A percentile compares a stretch with the other conserved stretches of the same genome.
Conservation (phyloP, 2,888 invertebrate species). For the Lepidocyrtinus sp. region DNA sequence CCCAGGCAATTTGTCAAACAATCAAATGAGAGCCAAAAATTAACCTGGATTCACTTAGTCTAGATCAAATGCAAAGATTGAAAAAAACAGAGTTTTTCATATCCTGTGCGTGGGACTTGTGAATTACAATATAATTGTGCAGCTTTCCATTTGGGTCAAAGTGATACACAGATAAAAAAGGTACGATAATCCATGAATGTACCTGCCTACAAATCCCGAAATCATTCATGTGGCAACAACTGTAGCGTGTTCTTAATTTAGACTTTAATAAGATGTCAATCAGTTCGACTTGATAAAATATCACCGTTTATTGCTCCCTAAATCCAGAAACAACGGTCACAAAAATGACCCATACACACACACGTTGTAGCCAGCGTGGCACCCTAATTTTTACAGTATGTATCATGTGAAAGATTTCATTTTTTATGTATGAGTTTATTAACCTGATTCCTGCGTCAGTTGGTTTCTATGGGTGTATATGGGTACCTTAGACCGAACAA, state of each 20-base stretch:
- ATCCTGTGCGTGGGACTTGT: background rate
- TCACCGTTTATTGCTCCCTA: background rate
- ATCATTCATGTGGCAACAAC: conserved; percentile 1
- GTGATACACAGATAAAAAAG: background rate
- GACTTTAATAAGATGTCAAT: background rate
- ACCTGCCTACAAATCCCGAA: background rate
- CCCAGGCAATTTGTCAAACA: background rate
- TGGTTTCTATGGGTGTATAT: too few species aligned
- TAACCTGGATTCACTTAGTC: background rate
- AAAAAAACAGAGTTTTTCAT: too few species aligned
- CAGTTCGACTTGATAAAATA: background rate
- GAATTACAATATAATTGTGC: background rate
- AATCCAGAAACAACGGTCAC: too few species aligned
- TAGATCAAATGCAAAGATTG: background rate
- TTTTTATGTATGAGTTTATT: background rate
- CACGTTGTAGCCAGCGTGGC: conserved; percentile 6
- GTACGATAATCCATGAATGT: conserved; percentile 4
- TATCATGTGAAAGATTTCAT: background rate
- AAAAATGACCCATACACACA: too few species aligned
- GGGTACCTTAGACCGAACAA: too few species aligned
- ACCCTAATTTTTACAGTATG: background rate
- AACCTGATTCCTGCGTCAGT: background rate
- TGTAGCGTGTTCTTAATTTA: background rate
- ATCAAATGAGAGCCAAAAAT: background rate
- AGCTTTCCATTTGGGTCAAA: background rate